Base-by-base conservation (phyloP, 2,888 invertebrate genomes). In the Gortyna flavago region DNA sequence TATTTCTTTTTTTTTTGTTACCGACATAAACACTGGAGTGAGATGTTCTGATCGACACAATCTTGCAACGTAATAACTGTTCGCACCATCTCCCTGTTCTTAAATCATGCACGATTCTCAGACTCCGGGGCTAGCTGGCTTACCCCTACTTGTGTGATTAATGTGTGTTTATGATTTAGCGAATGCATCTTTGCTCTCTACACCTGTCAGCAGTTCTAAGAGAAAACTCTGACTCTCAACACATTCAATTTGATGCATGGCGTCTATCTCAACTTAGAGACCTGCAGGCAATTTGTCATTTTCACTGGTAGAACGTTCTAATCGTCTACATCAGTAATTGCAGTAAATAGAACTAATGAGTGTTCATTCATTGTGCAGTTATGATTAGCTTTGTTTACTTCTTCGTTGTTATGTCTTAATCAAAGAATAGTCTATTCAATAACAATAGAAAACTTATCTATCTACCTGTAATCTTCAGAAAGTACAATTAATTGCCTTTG, bases 81-180 rank as follows among this genome's bases (percentile, higher is more conserved):
- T 89, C 75, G 72, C 84, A 83, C 77, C 61, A 67, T 84, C 79
- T 81, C 69, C 80, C 68, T 51, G 67, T 81, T 72, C 79, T 84
- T 81, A 79, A 85, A 83, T 89, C 79, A 75, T 71, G 72, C 74
- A 69, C 75, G 59, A 78, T 83, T 85, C 84, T 77, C 79, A 72
- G 72, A 80, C 54, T 81, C 66, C 66, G 70, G 80, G 67, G 71
- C 79, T 82, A 77, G 83, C 86, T 85, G 87, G 84, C 88, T 88
- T 86, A 89, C 88, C 86, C 88, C 84, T 88, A 85, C 87, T 87
- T 85, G 81, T 89, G 67, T 94, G 93, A 94, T 94, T 93, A 93
- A 94, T 94, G 93, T 88, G 86, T 90, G 86, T 90, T 90, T 89
- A 90, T 93, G 93, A 92, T 91, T 91, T 89, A 89, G 89, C 88